Base-by-base conservation (phyloP, 2,113 vertebrate genomes). In the Maccullochella peelii region DNA sequence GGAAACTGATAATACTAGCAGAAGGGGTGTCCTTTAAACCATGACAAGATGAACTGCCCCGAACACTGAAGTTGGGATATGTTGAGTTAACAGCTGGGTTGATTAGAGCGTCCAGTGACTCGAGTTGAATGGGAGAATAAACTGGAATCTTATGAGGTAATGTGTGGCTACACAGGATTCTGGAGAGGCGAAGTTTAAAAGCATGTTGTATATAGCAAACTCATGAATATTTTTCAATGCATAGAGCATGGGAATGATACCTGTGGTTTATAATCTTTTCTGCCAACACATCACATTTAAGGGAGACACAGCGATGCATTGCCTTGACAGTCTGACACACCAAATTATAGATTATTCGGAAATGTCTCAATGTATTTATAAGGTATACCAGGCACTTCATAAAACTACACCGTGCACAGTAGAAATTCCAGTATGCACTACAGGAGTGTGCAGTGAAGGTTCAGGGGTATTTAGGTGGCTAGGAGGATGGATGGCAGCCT, bases 401-500 rank as follows among this genome's bases (percentile, higher is more conserved):
- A 49, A 65, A 82, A 62, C 49, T 23, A 20, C 30, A 54, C 70
- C 11, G 18, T 16, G 16, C 50, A 71, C 18, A 12, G 58, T 42
- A 30, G 33, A 70, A 75, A 71, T n/a, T 49, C 42, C 55, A 63
- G 44, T 40, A 50, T 50, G 55, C 57, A 18, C 47, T 52, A 27
- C 27, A 59, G 33, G 49, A 54, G 73, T 33, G 86, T 66, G 55
- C 57, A 55, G 71, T 38, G 76, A 59, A 82, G 68, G 81, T 86
- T 89, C 79, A 72, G 83, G 84, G 61, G 73, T 61, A 89, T 85
- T 91, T 90, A 89, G 91, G 91, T 79, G 91, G 85, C 86, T 72
- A 2, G 36, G 76, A 93, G 90, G 90, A 93, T 94, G 92, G 93
- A 94, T 93, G 92, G 89, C 80, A 80, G 83, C 82, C 84, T 77